Conservation (phyloP, 2,113 vertebrate genomes). For the Casuarius casuarius region DNA sequence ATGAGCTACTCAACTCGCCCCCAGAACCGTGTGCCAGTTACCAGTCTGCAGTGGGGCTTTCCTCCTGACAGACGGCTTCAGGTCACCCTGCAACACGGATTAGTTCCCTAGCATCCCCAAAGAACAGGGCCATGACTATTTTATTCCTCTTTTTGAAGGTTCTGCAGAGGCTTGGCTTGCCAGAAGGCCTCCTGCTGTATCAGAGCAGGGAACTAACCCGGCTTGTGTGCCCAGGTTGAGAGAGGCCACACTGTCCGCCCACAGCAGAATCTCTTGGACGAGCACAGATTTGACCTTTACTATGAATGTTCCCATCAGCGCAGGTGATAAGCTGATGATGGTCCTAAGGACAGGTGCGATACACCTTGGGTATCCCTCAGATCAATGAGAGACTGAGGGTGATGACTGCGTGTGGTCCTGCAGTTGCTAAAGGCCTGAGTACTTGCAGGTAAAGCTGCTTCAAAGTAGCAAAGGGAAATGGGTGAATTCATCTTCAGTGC, state of each 20-base stretch:
- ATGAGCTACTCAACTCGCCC: background rate
- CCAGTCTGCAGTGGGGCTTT: background rate
- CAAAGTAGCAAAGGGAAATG: background rate
- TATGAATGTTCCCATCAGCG: background rate
- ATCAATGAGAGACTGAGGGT: background rate
- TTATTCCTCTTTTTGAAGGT: background rate
- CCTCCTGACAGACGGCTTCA: background rate
- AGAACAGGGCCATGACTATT: background rate
- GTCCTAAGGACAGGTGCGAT: background rate
- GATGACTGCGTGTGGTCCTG: background rate
- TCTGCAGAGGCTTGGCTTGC: background rate
- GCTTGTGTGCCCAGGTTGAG: background rate
- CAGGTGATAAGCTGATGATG: background rate
- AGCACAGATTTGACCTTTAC: background rate
- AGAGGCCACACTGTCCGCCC: background rate
- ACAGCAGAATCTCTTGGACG: background rate
- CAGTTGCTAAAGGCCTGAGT: background rate
- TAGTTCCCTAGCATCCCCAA: fast-evolving
- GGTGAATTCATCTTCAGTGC: background rate
- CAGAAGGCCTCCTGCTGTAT: background rate
- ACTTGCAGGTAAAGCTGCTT: background rate
- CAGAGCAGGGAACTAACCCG: background rate
- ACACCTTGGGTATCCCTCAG: background rate
- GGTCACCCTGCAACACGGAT: background rate
- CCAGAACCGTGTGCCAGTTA: background rate